Evolutionary conservation across 1,140 invertebrate genomes (phyloP).

Genomic region (Meteorus sp.): DNA sequence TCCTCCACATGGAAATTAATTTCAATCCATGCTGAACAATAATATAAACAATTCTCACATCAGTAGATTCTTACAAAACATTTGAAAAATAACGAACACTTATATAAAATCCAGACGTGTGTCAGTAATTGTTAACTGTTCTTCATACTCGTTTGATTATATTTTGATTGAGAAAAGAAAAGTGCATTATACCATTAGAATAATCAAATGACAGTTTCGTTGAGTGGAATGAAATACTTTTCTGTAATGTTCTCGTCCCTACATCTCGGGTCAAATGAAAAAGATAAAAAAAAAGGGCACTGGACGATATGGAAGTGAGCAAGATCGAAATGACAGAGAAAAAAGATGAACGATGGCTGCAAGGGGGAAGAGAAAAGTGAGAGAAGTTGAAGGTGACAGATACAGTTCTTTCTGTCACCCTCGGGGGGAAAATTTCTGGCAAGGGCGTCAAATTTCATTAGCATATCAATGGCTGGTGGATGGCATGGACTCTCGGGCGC

Average conservation of each 20-base stretch:
- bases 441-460: conserved; percentile 62
- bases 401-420: conserved; percentile 9
- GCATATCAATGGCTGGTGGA: conserved; percentile 61
- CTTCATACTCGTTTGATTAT: too few species aligned
- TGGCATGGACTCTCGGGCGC: conserved; percentile 50
- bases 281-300: conserved; percentile 43
- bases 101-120: too few species aligned
- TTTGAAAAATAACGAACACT: too few species aligned
- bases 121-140: too few species aligned
- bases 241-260: too few species aligned
- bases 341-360: background rate
- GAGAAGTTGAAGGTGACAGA: conserved; percentile 11
- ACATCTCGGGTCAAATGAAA: conserved; percentile 47
- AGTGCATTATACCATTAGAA: conserved; percentile 49
- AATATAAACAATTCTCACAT: too few species aligned
- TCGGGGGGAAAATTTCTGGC: conserved; percentile 24
- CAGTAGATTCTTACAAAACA: too few species aligned
- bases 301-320: background rate
- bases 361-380: background rate
- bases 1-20: too few species aligned
- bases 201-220: conserved; percentile 48
- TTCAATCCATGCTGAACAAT: too few species aligned
- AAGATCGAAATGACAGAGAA: background rate
- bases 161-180: too few species aligned
- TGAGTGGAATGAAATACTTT: conserved; percentile 35